Percentiles rank a stretch among this genome's conserved stretches.
Conservation (phyloP, 35 echinoderm and acorn worm species). For the Lytechinus variegatus region DNA sequence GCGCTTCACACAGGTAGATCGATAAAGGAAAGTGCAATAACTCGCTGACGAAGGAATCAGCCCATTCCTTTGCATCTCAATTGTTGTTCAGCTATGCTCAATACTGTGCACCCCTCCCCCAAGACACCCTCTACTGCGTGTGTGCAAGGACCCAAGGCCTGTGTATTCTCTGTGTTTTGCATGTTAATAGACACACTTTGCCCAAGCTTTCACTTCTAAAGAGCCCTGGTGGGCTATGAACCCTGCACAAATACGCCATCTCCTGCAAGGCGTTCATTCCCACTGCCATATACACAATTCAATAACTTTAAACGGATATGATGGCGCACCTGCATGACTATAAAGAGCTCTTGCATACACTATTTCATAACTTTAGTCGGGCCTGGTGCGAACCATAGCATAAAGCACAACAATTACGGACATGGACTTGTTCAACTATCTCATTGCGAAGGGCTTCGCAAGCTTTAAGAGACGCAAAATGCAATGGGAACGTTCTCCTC, state of each 20-base stretch:
- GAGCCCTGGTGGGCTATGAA: not conserved
- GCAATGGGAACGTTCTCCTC: not conserved
- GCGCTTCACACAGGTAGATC: not conserved
- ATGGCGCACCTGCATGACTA: too few relatives aligned
- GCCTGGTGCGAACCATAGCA: too few relatives aligned
- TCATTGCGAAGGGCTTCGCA: not conserved
- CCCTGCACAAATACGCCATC: not conserved
- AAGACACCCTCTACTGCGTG: not conserved
- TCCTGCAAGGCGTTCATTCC: not conserved
- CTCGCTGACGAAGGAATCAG: not conserved
- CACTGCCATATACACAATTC: not conserved
- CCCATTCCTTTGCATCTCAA: not conserved
- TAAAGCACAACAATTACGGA: too few relatives aligned
- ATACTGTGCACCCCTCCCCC: not conserved
- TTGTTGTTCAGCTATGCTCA: conserved; percentile 11
- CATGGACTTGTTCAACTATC: not conserved
- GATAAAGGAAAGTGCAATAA: not conserved
- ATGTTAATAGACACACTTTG: not conserved
- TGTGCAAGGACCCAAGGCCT: not conserved
- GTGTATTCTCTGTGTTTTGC: not conserved
- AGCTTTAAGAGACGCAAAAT: not conserved
- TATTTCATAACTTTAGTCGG: too few relatives aligned
- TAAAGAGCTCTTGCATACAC: too few relatives aligned
- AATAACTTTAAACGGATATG: not conserved
- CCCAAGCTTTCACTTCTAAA: not conserved